These are phyloP conservation scores for Drosophila ezoana DNA, from an alignment of 2,888 invertebrate species.

Conservation along the genomic window DNA sequence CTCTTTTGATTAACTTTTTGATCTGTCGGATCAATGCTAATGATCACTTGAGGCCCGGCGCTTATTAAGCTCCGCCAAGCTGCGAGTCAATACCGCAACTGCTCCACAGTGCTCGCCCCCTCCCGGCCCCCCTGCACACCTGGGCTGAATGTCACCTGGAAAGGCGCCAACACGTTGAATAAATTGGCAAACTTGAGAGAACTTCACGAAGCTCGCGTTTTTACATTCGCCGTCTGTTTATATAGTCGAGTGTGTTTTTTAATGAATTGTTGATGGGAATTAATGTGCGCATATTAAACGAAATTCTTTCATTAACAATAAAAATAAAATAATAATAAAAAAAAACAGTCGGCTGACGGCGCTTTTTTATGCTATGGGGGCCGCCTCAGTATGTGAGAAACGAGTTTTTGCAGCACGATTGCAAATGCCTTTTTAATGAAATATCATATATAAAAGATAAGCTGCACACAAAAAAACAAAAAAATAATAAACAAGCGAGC, in stretches of 20 bases:
- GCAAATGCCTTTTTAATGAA: conserved; percentile 80
- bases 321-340: conserved; percentile 21
- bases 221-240: conserved; percentile 26
- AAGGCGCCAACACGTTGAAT: conserved; percentile 37
- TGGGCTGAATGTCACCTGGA: conserved; percentile 51
- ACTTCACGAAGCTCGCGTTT: conserved; percentile 20
- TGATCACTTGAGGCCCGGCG: conserved; percentile 39
- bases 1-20: conserved; percentile 51
- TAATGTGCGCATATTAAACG: conserved; percentile 77
- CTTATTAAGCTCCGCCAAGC: conserved; percentile 49
- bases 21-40: conserved; percentile 65
- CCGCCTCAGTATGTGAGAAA: conserved; percentile 58
- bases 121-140: conserved; percentile 8
- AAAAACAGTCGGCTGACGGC: conserved; percentile 64
- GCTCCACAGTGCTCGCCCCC: conserved; percentile 1
- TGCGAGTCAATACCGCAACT: conserved; percentile 9
- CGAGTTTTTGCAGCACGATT: conserved; percentile 66
- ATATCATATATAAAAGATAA: conserved; percentile 64
- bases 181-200: conserved; percentile 16
- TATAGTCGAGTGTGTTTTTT: conserved; percentile 50
- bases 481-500: conserved; percentile 26
- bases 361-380: conserved; percentile 44
- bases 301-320: conserved; percentile 78
- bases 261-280: conserved; percentile 78
- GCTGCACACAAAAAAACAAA: conserved; percentile 40